These are phyloP conservation scores for Sturnus vulgaris DNA, from an alignment of 2,113 vertebrate genomes.

Conservation along the genomic window DNA sequence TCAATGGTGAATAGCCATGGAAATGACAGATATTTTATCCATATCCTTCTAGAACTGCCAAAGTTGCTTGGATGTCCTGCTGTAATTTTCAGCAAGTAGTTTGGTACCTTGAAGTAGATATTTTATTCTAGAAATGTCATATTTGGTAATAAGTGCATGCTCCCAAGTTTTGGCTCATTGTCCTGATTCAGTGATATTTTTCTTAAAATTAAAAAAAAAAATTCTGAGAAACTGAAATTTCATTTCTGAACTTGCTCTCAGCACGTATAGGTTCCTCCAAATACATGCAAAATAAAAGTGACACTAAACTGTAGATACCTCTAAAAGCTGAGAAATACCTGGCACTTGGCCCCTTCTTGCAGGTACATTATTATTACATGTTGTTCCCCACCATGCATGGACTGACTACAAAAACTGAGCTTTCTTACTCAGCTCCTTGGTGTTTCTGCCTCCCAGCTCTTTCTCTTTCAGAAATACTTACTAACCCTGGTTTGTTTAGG, in stretches of 20 bases:
- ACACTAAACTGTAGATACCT: neutral
- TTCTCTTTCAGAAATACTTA: neutral
- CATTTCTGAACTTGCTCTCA: neutral
- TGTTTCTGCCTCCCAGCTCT: neutral
- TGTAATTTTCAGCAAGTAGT: neutral
- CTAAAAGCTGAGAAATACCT: neutral
- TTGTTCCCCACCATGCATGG: neutral
- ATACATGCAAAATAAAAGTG: neutral
- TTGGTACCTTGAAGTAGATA: neutral
- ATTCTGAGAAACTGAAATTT: neutral
- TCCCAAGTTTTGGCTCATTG: neutral
- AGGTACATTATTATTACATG: neutral
- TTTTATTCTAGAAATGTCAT: neutral
- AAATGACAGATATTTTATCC: neutral
- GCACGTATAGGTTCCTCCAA: rapidly evolving
- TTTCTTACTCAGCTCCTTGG: neutral
- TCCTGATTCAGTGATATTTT: neutral
- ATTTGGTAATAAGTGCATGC: neutral
- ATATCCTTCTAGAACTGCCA: neutral
- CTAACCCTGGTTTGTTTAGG: neutral
- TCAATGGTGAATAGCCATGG: neutral
- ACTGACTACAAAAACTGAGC: neutral
- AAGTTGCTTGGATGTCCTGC: neutral
- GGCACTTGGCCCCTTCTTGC: neutral
- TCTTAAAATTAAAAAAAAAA: neutral